A percentile compares a stretch with the other conserved stretches of the same genome.
These are phyloP conservation scores for Aporophyla nigra DNA, from an alignment of 2,888 invertebrate species.

Conservation along the genomic window DNA sequence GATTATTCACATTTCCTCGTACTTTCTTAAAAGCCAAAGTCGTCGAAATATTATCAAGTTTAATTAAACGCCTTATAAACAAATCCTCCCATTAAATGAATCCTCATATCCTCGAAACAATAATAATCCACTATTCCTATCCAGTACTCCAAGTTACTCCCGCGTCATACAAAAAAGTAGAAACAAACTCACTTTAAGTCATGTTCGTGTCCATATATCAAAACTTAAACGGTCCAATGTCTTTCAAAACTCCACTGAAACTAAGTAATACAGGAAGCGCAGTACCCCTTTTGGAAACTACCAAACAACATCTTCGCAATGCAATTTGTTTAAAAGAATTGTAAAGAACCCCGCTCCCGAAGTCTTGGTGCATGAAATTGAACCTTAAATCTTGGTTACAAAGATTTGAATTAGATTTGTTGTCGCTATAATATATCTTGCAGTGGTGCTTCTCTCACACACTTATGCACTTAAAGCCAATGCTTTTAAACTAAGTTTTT, in stretches of 20 bases:
- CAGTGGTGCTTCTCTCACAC: slow-evolving; percentile 49
- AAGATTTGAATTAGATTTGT: slow-evolving; percentile 58
- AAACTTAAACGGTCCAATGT: slow-evolving; percentile 66
- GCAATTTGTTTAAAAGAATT: slow-evolving; percentile 79
- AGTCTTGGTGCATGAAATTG: slow-evolving; percentile 45
- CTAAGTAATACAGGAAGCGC: slow-evolving; percentile 68
- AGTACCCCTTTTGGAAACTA: slow-evolving; percentile 71
- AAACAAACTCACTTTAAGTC: slow-evolving; percentile 58
- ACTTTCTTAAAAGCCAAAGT: not conserved
- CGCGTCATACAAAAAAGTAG: slow-evolving; percentile 15
- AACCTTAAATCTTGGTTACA: slow-evolving; percentile 47
- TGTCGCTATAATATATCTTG: slow-evolving; percentile 56
- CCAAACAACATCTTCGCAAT: slow-evolving; percentile 77
- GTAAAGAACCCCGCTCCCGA: slow-evolving; percentile 69
- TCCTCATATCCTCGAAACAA: too few species aligned
- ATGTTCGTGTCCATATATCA: slow-evolving; percentile 59
- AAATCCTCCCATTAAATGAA: not conserved
- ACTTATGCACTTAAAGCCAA: slow-evolving; percentile 58
- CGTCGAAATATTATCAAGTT: not conserved
- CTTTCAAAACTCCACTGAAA: slow-evolving; percentile 65
- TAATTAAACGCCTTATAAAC: not conserved
- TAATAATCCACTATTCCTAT: not conserved
- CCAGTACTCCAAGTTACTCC: not conserved
- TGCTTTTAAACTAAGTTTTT: slow-evolving; percentile 57
- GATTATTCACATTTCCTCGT: not conserved